Percentiles rank a stretch among this genome's conserved stretches.
phyloP scores from a whole-genome alignment of 2,797 vertebrate genomes.

The Arrhamphus sclerolepis region DNA sequence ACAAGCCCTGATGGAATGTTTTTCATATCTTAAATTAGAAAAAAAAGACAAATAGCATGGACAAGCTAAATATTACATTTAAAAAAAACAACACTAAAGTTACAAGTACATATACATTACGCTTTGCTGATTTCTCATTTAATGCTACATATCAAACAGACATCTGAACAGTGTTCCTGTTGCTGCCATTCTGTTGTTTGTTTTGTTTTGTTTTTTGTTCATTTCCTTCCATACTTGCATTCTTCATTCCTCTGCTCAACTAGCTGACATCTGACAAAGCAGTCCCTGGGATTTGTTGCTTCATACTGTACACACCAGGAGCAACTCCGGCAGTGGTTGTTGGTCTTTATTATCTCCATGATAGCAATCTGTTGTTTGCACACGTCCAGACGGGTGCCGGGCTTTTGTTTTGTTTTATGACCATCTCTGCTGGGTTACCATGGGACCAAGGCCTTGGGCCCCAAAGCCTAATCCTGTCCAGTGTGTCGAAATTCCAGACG shows the following conservation, averaged over 20 bases:
- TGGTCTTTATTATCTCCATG: constrained; percentile 67
- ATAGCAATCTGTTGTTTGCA: constrained; percentile 83
- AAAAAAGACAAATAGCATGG: constrained; percentile 35
- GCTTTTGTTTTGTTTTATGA: constrained; percentile 81
- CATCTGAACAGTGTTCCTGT: constrained; percentile 13
- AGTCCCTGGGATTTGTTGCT: constrained; percentile 33
- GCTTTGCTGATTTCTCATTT: constrained; percentile 18
- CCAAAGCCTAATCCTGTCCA: constrained; percentile 78
- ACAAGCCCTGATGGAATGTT: constrained; percentile 66
- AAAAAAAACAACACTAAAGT: constrained; percentile 42
- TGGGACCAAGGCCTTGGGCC: constrained; percentile 75
- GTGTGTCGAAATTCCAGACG: constrained; percentile 81
- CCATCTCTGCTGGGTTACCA: constrained; percentile 84
- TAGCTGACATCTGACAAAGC: constrained; percentile 32
- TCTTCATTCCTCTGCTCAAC: constrained; percentile 30
- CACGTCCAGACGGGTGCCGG: constrained; percentile 77
- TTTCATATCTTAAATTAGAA: constrained; percentile 48
- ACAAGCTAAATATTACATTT: constrained; percentile 40
- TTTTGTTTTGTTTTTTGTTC: constrained; percentile 11
- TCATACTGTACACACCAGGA: constrained; percentile 55
- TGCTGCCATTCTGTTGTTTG: constrained; percentile 17
- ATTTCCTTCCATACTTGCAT: constrained; percentile 14
- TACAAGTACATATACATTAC: constrained; percentile 21
- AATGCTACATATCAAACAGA: constrained; percentile 66
- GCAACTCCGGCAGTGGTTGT: constrained; percentile 37